Evolutionary conservation across 1,140 invertebrate genomes (phyloP), one percentile per base, ranked within the genome.

Genomic region (Physella acuta): DNA sequence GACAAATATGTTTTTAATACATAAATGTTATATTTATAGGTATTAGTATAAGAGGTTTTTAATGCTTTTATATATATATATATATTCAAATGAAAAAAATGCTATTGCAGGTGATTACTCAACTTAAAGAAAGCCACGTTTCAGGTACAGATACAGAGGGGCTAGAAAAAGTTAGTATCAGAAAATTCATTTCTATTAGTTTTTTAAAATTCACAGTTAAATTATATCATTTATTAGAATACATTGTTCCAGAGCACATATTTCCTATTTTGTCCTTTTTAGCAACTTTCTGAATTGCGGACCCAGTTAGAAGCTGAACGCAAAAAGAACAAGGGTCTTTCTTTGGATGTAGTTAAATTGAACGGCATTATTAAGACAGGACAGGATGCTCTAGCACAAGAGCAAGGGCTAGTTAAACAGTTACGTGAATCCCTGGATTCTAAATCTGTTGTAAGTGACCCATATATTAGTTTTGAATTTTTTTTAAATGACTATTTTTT

Each of bases 341-440:
- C 82, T 17, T 72, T 77, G 16, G 77, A 80, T 55, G 75, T 78
- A 70, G 79, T 83, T 11, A 74, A 76, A 63, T 64, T 85, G 14
- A 83, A 82, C 75, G 83, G 82, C 31, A 80, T 83, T 51, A 81
- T 85, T 60, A 85, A 82, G 73, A 84, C 81, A 14, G 82, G 84
- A 0, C 82, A 84, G 64, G 84, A 83, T 74, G 79, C 84, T 30
- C 69, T 85, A n/a, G 67, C 70, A 4, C 77, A 80, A 67, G 84
- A 85, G 64, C 79, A 82, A 74, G 77, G 78, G 60, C 62, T 79
- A 20, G 82, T 83, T 5, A 74, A 75, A 55, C 73, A 80, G 56
- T 62, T 83, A 52, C 72, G 76, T 62, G 73, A 78, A 68, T 75
- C 81, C 58, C 71, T 82, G 16, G 68, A 37, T 17, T 68, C 66